These are phyloP conservation scores for Drosophila oshimai DNA, from an alignment of 1,140 invertebrate genomes.

Conservation along the genomic window DNA sequence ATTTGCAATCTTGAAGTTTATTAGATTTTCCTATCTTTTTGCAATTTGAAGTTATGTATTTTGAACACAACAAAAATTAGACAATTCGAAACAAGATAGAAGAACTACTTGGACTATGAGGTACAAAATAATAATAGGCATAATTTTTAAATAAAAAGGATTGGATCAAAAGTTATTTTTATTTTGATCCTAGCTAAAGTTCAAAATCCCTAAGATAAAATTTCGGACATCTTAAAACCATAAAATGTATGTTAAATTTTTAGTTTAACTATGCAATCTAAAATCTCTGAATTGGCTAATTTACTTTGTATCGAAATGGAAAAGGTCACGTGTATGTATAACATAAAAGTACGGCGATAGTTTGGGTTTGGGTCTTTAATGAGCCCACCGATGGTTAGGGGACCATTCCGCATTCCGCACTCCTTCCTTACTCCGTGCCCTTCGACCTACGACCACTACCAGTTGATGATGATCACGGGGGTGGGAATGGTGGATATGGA, in stretches of 20 bases:
- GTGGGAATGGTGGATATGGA: constrained; percentile 4
- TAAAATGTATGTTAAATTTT: too few relatives aligned
- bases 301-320: constrained; percentile 22
- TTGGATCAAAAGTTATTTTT: too few relatives aligned
- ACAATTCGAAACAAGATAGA: too few relatives aligned
- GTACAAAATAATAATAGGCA: too few relatives aligned
- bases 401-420: neutral
- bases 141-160: too few relatives aligned
- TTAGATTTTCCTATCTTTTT: too few relatives aligned
- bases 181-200: neutral
- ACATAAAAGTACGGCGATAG: constrained; percentile 53
- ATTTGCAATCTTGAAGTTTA: too few relatives aligned
- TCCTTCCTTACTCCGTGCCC: constrained; percentile 5
- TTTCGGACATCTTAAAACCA: too few relatives aligned
- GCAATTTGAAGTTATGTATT: too few relatives aligned
- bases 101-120: too few relatives aligned
- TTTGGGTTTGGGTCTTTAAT: constrained; percentile 17
- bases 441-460: constrained; percentile 11
- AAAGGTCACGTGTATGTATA: constrained; percentile 78
- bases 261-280: neutral
- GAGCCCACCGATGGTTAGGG: neutral
- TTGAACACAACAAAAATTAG: too few relatives aligned
- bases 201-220: too few relatives aligned
- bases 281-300: neutral
- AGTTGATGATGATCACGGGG: constrained; percentile 21